Conservation (phyloP, 2,888 invertebrate species). For the Oligia strigilis region DNA sequence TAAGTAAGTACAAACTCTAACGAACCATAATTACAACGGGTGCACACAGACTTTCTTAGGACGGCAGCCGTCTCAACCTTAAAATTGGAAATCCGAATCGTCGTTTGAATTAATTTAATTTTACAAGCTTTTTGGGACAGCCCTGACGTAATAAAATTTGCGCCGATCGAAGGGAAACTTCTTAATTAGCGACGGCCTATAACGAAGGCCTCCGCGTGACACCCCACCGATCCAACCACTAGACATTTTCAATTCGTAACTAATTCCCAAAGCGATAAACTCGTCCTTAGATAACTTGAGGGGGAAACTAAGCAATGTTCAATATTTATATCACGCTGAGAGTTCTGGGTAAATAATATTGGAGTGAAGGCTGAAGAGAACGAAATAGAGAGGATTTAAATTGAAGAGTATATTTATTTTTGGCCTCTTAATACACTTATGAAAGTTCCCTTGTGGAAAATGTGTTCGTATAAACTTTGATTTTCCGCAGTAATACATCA, state of each 20-base stretch:
- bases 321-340: slow-evolving; percentile 48
- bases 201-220: slow-evolving; percentile 77
- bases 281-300: slow-evolving; percentile 59
- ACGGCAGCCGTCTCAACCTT: slow-evolving; percentile 70
- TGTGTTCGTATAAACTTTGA: slow-evolving; percentile 30
- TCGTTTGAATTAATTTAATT: slow-evolving; percentile 83
- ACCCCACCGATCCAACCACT: slow-evolving; percentile 74
- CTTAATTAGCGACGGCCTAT: slow-evolving; percentile 83
- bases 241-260: slow-evolving; percentile 77
- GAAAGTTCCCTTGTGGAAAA: slow-evolving; percentile 14
- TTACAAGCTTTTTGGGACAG: slow-evolving; percentile 79
- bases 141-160: slow-evolving; percentile 83
- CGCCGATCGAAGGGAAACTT: slow-evolving; percentile 83
- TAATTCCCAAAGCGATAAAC: slow-evolving; percentile 72
- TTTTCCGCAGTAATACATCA: slow-evolving; percentile 55
- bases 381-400: slow-evolving; percentile 39
- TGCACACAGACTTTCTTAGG: slow-evolving; percentile 69
- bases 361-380: slow-evolving; percentile 6
- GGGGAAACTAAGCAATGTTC: slow-evolving; percentile 53
- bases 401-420: slow-evolving; percentile 34
- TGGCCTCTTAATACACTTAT: slow-evolving; percentile 12
- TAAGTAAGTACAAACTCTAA: slow-evolving; percentile 61
- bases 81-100: slow-evolving; percentile 81
- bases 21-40: slow-evolving; percentile 70
- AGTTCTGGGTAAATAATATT: slow-evolving; percentile 49